Evolutionary conservation across 2,113 vertebrate species (phyloP).

Genomic region (Meleagris gallopavo): DNA sequence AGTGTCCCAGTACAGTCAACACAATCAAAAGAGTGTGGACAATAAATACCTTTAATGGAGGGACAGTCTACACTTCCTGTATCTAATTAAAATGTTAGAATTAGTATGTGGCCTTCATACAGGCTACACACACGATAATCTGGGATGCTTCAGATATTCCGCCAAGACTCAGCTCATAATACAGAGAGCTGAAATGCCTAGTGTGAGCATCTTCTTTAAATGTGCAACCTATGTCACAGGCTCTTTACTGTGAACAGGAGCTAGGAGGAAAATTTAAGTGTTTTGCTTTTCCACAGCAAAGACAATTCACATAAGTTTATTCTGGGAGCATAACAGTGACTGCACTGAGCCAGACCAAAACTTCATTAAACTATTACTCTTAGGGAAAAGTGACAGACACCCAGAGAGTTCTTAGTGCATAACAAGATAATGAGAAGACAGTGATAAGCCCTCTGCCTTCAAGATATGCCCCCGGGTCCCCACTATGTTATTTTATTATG

Average conservation of each 20-base stretch:
- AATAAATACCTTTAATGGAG: background rate
- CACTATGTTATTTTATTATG: rapidly evolving
- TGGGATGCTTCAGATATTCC: background rate
- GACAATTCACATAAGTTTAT: background rate
- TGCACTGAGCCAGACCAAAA: background rate
- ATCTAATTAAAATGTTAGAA: background rate
- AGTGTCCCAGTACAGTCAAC: background rate
- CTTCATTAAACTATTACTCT: background rate
- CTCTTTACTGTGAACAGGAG: background rate
- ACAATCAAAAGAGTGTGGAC: background rate
- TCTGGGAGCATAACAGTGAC: background rate
- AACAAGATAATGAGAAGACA: background rate
- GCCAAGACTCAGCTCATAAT: background rate
- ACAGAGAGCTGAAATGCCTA: background rate
- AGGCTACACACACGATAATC: background rate
- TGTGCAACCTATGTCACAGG: background rate
- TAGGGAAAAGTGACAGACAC: background rate
- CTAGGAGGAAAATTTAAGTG: background rate
- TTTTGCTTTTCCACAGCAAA: background rate
- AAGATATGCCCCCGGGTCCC: background rate
- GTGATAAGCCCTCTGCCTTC: background rate
- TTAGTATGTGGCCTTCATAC: background rate
- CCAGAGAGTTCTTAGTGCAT: background rate
- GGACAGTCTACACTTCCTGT: background rate
- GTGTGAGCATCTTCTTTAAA: background rate